Evolutionary conservation across 1,140 invertebrate genomes (phyloP).

Genomic region (Parapsyche elsis): DNA sequence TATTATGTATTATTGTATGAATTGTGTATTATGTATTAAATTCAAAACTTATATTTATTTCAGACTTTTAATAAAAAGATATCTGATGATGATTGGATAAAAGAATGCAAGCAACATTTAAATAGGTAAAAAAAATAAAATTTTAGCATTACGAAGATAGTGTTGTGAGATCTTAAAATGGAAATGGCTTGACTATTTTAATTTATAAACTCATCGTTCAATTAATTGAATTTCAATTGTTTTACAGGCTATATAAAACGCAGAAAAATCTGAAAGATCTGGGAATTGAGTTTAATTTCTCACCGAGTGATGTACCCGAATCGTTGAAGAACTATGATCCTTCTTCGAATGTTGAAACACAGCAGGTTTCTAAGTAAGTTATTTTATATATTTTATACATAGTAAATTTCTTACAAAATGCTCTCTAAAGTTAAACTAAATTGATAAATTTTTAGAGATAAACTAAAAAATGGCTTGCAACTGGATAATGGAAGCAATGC

Average conservation of each 20-base stretch:
- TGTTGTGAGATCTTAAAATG: no score
- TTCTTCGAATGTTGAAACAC: not conserved
- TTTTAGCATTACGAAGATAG: no score
- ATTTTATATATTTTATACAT: no score
- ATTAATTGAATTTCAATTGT: no score
- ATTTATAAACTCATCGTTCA: no score
- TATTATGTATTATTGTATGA: not conserved
- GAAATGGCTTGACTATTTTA: no score
- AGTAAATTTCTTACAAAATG: no score
- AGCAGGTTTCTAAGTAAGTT: no score
- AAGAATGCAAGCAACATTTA: conserved; percentile 60
- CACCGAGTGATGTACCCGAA: conserved; percentile 63
- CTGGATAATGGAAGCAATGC: not conserved
- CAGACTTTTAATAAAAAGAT: conserved; percentile 58
- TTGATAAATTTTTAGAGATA: not conserved
- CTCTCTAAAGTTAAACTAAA: not conserved
- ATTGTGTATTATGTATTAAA: not conserved
- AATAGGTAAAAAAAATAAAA: no score
- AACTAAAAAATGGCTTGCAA: not conserved
- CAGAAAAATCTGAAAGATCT: conserved; percentile 61
- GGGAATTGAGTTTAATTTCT: conserved; percentile 65
- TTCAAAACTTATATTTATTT: conserved; percentile 20
- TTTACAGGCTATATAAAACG: conserved; percentile 58
- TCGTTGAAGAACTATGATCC: conserved; percentile 53
- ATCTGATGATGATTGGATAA: conserved; percentile 59